Base-by-base conservation (phyloP, 2,113 vertebrate species). In the rabbit (Oryctolagus cuniculus) region DNA sequence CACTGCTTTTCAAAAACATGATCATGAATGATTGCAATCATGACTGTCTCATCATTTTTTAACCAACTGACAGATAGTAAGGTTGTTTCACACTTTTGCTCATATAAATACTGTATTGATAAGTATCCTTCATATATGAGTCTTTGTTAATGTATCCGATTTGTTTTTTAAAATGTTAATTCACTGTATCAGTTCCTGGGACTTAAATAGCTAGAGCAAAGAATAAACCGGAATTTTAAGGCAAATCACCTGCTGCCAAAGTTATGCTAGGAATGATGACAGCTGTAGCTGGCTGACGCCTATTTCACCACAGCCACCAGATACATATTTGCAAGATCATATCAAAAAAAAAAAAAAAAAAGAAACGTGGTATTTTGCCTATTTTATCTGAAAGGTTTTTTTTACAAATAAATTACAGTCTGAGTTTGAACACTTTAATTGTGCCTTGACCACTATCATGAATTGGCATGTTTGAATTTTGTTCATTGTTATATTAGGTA, bases 21-120 rank as follows among this genome's bases (percentile, higher is more conserved):
- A 66, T 58, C 34, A 3, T 31, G 79, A 92, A 85, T 87, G 61
- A 80, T 4, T 79, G 4, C 25, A 86, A 36, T 73, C 63, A 69
- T 64, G 10, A 49, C 25, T 51, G 1, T 63, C 55, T 1, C 44
- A 61, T 84, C 36, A 31, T 67, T 93, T 83, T 86, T 93, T 82
- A 82, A 84, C 38, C 31, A 67, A 10, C 24, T 49, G n/a, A 77
- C 49, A 89, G 44, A 78, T 74, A 67, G 31, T 53, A 81, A 91
- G 34, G 8, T 34, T 95, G 24, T 82, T 73, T 92, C 79, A 85
- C 8, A 70, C 77, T 77, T 97, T 91, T 89, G 84, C 31, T 91
- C 27, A 87, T 77, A 25, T 21, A 88, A 85, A 73, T 36, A 91
- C 44, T 63, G 10, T 17, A 36, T 1, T 63, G 36, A 70, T 67